phyloP scores from a whole-genome alignment of 1,140 invertebrate genomes.

The Tetraneura akinire region DNA sequence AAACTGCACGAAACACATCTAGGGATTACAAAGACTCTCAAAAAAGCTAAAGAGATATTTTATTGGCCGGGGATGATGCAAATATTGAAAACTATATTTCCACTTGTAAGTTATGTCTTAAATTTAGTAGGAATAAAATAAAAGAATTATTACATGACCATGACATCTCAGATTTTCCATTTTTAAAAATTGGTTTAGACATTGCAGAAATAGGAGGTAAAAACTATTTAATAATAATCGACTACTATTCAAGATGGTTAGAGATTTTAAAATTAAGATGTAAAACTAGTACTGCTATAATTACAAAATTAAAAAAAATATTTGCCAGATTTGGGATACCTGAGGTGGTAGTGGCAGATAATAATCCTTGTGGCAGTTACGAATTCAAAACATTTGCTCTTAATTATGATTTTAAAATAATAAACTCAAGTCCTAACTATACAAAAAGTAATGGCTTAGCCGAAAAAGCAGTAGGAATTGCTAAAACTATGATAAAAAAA shows the following conservation, averaged over 20 bases:
- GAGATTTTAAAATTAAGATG: conserved; percentile 54
- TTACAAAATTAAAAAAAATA: conserved; percentile 48
- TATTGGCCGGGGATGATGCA: conserved; percentile 47
- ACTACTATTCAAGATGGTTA: conserved; percentile 58
- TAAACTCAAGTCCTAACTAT: conserved; percentile 50
- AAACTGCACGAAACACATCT: conserved; percentile 17
- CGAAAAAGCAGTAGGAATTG: conserved; percentile 48
- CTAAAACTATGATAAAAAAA: conserved; percentile 54
- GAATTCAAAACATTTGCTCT: conserved; percentile 47
- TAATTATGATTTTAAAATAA: conserved; percentile 29
- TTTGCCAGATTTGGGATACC: conserved; percentile 53
- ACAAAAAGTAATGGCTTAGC: conserved; percentile 51
- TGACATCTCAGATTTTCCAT: no score
- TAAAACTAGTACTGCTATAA: conserved; percentile 1
- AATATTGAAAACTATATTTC: conserved; percentile 31
- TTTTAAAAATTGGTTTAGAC: neutral
- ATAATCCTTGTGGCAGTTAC: conserved; percentile 47
- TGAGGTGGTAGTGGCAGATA: conserved; percentile 47
- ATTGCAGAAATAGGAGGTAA: neutral
- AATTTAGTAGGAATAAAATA: conserved; percentile 6
- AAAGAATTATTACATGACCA: neutral
- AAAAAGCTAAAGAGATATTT: conserved; percentile 20
- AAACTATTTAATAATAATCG: conserved; percentile 53
- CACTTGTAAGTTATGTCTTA: conserved; percentile 49
- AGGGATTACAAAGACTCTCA: conserved; percentile 25